Base-by-base conservation (phyloP, 2,888 invertebrate species). In the Perizoma flavofasciatum region DNA sequence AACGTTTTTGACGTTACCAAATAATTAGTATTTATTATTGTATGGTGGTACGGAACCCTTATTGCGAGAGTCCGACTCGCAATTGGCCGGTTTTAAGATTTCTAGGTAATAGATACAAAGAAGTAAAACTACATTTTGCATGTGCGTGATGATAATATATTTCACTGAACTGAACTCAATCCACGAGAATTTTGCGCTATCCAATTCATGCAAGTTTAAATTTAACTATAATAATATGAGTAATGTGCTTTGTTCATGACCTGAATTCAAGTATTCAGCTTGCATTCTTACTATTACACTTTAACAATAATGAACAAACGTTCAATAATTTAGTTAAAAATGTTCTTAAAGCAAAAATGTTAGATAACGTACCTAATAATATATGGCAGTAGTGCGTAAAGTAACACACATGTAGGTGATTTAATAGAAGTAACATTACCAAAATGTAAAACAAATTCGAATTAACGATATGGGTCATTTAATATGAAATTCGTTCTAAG, bases 111-210 rank as follows among this genome's bases (percentile, higher is more conserved):
- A 7, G 7, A 4, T 9, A 6, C 7, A 10, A 72, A 35, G 11
- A 60, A 89, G 86, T 85, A 72, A 88, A 89, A 88, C 84, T 79
- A 79, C 69, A 62, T 56, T 59, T 88, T 88, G 89, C 91, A 89
- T 91, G 91, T 90, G 90, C 90, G 89, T 89, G 86, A 89, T 87
- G 86, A 89, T 87, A 88, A 84, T 89, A 89, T 89, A 90, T 88
- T 88, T 79, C 85, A 86, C 80, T 85, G 86, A 88, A 85, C 79
- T 84, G 85, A 88, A 89, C 85, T 85, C 85, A 83, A 82, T 83
- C 79, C 83, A 81, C 79, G 82, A 85, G 73, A 83, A 81, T 81
- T 82, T 86, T 83, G 85, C 88, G 83, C 81, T 83, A 80, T 85
- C 85, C 82, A 87, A 84, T 85, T 75, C 83, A 81, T 81, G 81